Conservation (phyloP, 2,888 invertebrate genomes). For the Xanthia icteritia region DNA sequence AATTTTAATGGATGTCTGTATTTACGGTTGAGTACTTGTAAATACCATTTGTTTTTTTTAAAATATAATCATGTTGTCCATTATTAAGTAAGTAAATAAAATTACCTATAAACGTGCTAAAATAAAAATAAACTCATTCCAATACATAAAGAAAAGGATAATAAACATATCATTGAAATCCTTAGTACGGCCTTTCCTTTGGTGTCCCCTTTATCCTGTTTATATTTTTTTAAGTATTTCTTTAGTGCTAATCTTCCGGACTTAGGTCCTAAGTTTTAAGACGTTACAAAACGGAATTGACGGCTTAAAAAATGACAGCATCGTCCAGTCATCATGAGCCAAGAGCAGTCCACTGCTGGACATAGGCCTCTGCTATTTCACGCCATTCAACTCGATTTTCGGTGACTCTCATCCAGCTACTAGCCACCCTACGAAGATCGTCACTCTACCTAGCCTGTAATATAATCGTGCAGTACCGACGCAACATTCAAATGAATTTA, state of each 20-base stretch:
- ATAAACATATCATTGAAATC: too few relatives aligned
- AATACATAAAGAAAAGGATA: too few relatives aligned
- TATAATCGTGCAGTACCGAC: not conserved
- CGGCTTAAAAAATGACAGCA: not conserved
- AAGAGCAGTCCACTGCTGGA: not conserved
- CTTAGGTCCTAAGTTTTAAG: not conserved
- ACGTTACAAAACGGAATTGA: not conserved
- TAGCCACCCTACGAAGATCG: not conserved
- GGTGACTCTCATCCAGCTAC: not conserved
- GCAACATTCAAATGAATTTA: not conserved
- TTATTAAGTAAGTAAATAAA: too few relatives aligned
- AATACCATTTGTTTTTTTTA: not conserved
- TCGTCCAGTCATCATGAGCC: too few relatives aligned
- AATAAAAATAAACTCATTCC: not conserved
- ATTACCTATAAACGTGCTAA: not conserved
- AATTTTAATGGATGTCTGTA: not conserved
- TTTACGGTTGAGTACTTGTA: not conserved
- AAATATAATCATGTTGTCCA: not conserved
- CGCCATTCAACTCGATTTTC: not conserved
- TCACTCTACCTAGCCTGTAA: not conserved
- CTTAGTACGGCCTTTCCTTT: too few relatives aligned
- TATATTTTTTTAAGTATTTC: not conserved
- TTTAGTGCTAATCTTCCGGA: not conserved
- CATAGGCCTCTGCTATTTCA: not conserved
- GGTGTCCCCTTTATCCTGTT: too few relatives aligned